Conservation (phyloP, 2,888 invertebrate genomes). For the Macrosoma leucophasiata region DNA sequence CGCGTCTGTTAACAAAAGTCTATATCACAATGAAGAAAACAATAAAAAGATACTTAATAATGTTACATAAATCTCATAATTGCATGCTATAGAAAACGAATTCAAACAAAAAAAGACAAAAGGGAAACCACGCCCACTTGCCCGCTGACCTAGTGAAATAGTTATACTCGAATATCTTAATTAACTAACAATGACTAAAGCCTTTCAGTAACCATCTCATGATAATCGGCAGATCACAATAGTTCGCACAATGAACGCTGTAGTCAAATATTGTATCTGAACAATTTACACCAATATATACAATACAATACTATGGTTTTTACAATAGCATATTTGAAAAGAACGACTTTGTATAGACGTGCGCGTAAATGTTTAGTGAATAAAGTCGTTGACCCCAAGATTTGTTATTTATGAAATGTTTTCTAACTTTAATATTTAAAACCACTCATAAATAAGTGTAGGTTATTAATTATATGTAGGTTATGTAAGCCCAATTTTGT, state of each 20-base stretch:
- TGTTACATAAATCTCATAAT: conserved; percentile 20
- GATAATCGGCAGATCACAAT: conserved; percentile 51
- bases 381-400: conserved; percentile 49
- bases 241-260: conserved; percentile 42
- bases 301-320: conserved; percentile 48
- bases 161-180: conserved; percentile 50
- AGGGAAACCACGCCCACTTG: conserved; percentile 46
- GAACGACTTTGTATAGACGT: conserved; percentile 46
- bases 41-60: too few species aligned
- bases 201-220: conserved; percentile 47
- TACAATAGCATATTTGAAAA: conserved; percentile 51
- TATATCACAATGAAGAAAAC: too few species aligned
- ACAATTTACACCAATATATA: conserved; percentile 45
- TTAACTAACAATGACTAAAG: conserved; percentile 56
- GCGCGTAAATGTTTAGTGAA: conserved; percentile 43
- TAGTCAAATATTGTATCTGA: conserved; percentile 47
- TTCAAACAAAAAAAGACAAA: conserved; percentile 32
- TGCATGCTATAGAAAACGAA: conserved; percentile 8
- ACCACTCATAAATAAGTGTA: too few species aligned
- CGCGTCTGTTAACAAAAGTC: too few species aligned
- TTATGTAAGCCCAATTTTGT: too few species aligned
- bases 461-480: too few species aligned
- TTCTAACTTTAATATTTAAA: conserved; percentile 32
- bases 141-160: conserved; percentile 52
- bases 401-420: conserved; percentile 24